Base-by-base conservation (phyloP, 2,797 vertebrate species). In the Crocidura indochinensis region DNA sequence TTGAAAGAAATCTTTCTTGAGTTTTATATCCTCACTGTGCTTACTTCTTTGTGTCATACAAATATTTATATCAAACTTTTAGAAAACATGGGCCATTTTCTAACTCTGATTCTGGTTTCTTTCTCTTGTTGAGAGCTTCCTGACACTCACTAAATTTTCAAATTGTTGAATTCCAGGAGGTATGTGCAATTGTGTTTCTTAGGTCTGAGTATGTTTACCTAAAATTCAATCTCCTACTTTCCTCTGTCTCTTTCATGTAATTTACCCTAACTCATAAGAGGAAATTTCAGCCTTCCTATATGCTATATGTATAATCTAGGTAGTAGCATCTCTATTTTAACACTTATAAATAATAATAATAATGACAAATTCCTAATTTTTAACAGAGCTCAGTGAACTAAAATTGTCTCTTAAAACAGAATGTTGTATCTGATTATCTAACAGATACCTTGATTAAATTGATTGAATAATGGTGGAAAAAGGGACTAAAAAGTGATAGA, bases 61-160 rank as follows among this genome's bases (percentile, higher is more conserved):
- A 0, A 44, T 95, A 69, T 87, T 81, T 89, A 31, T 9, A 46
- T 67, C 24, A 87, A 64, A 78, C 14, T 95, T 82, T 72, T 49
- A 27, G 62, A 19, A 38, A 81, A 24, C 8, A 78, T 80, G 10
- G 27, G 22, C 1, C 72, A 84, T 87, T 62, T 84, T 47, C 14
- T 20, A 77, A 1, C 62, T 68, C 38, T 67, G 7, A 31, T n/a
- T 69, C 47, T 53, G 19, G 19, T 73, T 91, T 71, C 29, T 60
- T 88, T 87, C 12, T n/a, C 24, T 60, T 47, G 26, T 1, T 76
- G 77, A 84, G 78, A 81, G 76, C 10, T 29, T 75, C 47, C 47
- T 87, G 60, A 22, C 68, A 31, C 27, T 94, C 31, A 69, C 26
- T 31, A 47, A 82, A n/a, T 88, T 71, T 75, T 27, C 46, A 62